Evolutionary conservation across 2,888 invertebrate species (phyloP), one percentile per base, ranked within the genome.

Genomic region (Lycocerus yunnanus): DNA sequence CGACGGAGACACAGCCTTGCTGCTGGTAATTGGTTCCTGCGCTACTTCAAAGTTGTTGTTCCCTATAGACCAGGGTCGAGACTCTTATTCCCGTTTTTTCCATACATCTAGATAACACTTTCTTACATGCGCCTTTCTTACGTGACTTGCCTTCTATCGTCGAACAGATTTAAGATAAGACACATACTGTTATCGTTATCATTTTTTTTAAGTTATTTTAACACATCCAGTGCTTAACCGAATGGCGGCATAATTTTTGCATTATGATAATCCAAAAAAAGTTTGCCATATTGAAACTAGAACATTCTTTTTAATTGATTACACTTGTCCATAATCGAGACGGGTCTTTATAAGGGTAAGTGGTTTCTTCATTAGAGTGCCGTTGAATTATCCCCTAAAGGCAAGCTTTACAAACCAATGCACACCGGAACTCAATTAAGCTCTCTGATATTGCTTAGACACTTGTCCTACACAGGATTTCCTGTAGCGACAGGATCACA

Each of bases 1-100:
- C 81, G 81, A 79, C 71, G 78, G 80, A 80, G 81, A 80, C 79
- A 78, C 76, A 79, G 77, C 79, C 80, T 79, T 80, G 79, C 80
- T 78, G 77, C 77, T 80, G 79, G 82, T 84, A 84, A 84, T 84
- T 84, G 84, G 84, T 84, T 84, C 82, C 81, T 80, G 78, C 79
- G 81, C 81, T 81, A 74, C 80, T 78, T 78, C 77, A 76, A 81
- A 83, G 79, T 82, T 84, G 82, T 83, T 82, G 83, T 80, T 84
- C 83, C 83, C 83, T 63, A 73, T 71, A 80, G 83, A 79, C 78
- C 75, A 75, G 77, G 77, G 79, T 79, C 81, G 78, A 74, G 79
- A 77, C 80, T 80, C 81, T 83, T 82, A 81, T 82, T 81, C 75
- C 76, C 73, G 80, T 80, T 79, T 78, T 63, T 78, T 79, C 63